phyloP scores from a whole-genome alignment of 2,797 vertebrate species.

The Morelia viridis region DNA sequence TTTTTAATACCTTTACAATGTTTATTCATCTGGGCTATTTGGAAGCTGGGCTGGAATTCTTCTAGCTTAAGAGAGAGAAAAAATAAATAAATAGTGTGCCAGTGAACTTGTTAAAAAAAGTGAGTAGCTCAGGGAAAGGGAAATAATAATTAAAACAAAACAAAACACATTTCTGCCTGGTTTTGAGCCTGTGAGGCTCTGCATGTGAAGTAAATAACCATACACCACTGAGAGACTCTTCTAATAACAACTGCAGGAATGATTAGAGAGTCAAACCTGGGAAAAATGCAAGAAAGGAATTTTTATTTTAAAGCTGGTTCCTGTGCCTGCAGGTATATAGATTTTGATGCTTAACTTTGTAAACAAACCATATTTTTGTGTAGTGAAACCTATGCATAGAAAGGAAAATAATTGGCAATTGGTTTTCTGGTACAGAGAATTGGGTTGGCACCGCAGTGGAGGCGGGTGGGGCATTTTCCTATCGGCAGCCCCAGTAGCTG shows the following conservation, averaged over 20 bases:
- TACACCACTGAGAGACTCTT: neutral
- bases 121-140: neutral
- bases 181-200: neutral
- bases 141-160: neutral
- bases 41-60: neutral
- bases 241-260: neutral
- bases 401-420: neutral
- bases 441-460: neutral
- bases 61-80: neutral
- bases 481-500: neutral
- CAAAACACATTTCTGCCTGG: neutral
- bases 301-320: neutral
- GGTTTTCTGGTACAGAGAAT: neutral
- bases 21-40: neutral
- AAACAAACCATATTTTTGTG: neutral
- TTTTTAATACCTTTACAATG: neutral
- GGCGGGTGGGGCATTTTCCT: neutral
- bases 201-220: neutral
- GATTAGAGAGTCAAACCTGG: neutral
- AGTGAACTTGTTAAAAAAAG: neutral
- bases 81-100: neutral
- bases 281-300: neutral
- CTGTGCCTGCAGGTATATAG: neutral
- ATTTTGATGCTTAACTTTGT: neutral
- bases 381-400: neutral